Evolutionary conservation across 1,140 invertebrate species (phyloP).

Genomic region (Pseudachorutes palmiensis): DNA sequence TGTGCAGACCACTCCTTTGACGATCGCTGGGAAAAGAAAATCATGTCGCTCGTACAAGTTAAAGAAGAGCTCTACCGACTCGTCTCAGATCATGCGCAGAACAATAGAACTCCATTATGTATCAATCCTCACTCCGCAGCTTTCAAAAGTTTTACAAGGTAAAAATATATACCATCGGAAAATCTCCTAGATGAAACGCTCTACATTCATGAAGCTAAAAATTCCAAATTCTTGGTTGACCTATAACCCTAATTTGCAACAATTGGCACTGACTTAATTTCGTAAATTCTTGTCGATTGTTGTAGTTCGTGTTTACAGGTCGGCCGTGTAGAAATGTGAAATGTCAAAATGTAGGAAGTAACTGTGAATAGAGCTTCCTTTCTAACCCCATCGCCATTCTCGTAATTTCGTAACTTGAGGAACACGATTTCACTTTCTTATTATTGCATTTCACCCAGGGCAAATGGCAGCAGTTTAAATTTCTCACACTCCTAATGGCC

Average conservation of each 20-base stretch:
- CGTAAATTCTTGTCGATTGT: too few species aligned
- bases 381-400: background rate
- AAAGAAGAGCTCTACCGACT: constrained; percentile 99
- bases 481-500: background rate
- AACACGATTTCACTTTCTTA: background rate
- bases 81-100: constrained; percentile 89
- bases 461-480: background rate
- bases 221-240: too few species aligned
- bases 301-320: too few species aligned
- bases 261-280: background rate
- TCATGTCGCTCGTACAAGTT: constrained; percentile 83
- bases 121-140: constrained; percentile 98
- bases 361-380: background rate
- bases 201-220: too few species aligned
- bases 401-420: background rate
- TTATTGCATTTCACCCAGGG: too few species aligned
- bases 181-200: background rate
- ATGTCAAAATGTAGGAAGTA: background rate
- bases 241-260: background rate
- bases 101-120: constrained; percentile 88
- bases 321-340: background rate
- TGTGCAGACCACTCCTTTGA: constrained; percentile 78
- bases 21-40: constrained; percentile 87
- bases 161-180: constrained; percentile 50
- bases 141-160: constrained; percentile 99